A percentile compares a stretch with the other conserved stretches of the same genome.
Evolutionary conservation across 1,140 invertebrate species (phyloP).

Genomic region (Phymastichus coffea): DNA sequence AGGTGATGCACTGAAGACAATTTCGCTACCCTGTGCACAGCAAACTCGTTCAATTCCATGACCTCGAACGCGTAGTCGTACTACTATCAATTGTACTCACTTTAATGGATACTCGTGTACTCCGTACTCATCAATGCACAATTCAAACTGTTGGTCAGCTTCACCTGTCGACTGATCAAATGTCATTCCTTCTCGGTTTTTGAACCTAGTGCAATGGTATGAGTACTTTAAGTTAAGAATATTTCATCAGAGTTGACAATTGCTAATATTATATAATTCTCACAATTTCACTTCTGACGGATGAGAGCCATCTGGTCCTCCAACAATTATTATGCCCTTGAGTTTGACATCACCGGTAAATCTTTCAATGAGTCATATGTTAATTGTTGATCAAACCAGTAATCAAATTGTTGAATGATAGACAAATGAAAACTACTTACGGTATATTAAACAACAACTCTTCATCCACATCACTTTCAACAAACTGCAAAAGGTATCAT

Average conservation of each 20-base stretch:
- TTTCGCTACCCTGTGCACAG: constrained; percentile 66
- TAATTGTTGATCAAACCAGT: not conserved
- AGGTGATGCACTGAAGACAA: constrained; percentile 88
- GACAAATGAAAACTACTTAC: constrained; percentile 54
- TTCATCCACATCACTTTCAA: constrained; percentile 92
- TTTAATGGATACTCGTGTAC: constrained; percentile 85
- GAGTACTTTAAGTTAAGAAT: constrained; percentile 29
- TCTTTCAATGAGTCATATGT: constrained; percentile 48
- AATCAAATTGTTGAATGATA: not conserved
- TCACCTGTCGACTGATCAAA: constrained; percentile 79
- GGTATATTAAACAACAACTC: constrained; percentile 95
- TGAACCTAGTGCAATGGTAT: too few species aligned
- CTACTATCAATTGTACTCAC: constrained; percentile 62
- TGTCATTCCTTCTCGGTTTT: constrained; percentile 89
- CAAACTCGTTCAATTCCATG: constrained; percentile 1
- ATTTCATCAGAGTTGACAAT: not conserved
- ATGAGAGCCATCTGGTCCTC: constrained; percentile 80
- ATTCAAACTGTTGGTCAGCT: constrained; percentile 90
- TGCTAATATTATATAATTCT: constrained; percentile 45
- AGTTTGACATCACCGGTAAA: constrained; percentile 94
- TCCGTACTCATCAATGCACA: constrained; percentile 76
- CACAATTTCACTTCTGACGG: constrained; percentile 86
- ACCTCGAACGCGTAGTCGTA: too few species aligned
- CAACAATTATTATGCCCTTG: constrained; percentile 89
- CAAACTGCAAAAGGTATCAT: constrained; percentile 76